These are phyloP conservation scores for Hirudinaria manillensis DNA, from an alignment of 2,888 invertebrate genomes.

Conservation along the genomic window DNA sequence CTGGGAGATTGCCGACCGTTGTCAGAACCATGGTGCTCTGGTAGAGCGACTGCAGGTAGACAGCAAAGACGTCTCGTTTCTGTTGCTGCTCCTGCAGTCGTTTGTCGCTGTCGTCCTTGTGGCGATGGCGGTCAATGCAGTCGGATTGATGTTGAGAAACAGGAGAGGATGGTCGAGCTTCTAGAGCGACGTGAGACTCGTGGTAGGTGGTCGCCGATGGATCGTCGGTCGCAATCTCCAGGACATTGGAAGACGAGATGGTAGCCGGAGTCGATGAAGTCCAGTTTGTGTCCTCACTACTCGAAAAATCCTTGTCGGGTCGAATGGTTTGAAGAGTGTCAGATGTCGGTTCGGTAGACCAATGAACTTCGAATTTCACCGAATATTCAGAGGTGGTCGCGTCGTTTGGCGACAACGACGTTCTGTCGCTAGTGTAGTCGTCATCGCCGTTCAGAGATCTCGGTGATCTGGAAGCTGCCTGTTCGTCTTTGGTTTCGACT, in stretches of 20 bases:
- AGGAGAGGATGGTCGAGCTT: neutral
- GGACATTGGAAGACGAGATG: neutral
- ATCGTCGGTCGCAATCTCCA: neutral
- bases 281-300: no score
- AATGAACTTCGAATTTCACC: no score
- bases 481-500: neutral
- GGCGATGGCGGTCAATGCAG: neutral
- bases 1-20: conserved; percentile 84
- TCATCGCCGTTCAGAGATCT: neutral
- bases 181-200: neutral
- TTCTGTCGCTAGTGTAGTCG: neutral
- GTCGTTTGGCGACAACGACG: neutral
- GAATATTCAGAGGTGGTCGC: neutral
- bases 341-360: neutral
- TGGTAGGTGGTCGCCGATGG: neutral
- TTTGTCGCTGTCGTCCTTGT: neutral
- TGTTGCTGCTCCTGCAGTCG: neutral
- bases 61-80: conserved; percentile 59
- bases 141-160: neutral
- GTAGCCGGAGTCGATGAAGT: neutral
- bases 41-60: conserved; percentile 93
- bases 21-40: conserved; percentile 95
- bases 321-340: neutral
- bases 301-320: no score
- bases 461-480: neutral